Evolutionary conservation across 1,140 invertebrate species (phyloP), one percentile per base, ranked within the genome.

Genomic region (Zaprionus inermis): DNA sequence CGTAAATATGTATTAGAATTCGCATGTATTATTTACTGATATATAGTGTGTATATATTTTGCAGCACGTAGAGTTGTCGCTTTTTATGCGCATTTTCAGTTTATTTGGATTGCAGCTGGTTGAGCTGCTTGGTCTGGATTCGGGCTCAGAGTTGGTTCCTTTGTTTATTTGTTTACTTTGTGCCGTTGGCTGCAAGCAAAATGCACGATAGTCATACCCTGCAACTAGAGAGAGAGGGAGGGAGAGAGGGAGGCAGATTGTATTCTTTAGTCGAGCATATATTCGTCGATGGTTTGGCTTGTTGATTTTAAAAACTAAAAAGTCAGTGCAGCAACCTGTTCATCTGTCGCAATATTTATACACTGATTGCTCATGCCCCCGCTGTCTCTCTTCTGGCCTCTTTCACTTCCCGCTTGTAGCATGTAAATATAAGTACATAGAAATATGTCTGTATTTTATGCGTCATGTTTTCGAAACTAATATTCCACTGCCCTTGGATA

Each of bases 401-500:
- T 5, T n/a, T 14, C 36, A 1, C 10, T 1, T n/a, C n/a, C n/a
- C 22, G 51, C 30, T 57, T 32, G 64, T 12, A 57, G 41, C 63
- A 51, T 67, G 71, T 73, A 73, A 69, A 73, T 73, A 68, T 73
- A 61, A 60, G 38, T 69, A 74, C 52, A 73, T 51, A 63, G 41
- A 69, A 41, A 69, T 69, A 61, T 54, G 18, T 38, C n/a, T 57
- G 44, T 58, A 51, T 70, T 70, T 63, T 58, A 75, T 75, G 59
- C 44, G 58, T 18, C 38, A 61, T 75, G 54, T 54, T 64, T 61
- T 76, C 73, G 60, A 49, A 54, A 14, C 74, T 58, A 81, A 71
- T 88, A 79, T 83, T 82, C 20, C 63, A 79, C 79, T 65, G 71
- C 60, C 73, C 76, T 30, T 22, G 51, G 65, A 46, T 38, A 22